Evolutionary conservation across 2,888 invertebrate species (phyloP), one percentile per base, ranked within the genome.

Genomic region (Halictus ligatus): DNA sequence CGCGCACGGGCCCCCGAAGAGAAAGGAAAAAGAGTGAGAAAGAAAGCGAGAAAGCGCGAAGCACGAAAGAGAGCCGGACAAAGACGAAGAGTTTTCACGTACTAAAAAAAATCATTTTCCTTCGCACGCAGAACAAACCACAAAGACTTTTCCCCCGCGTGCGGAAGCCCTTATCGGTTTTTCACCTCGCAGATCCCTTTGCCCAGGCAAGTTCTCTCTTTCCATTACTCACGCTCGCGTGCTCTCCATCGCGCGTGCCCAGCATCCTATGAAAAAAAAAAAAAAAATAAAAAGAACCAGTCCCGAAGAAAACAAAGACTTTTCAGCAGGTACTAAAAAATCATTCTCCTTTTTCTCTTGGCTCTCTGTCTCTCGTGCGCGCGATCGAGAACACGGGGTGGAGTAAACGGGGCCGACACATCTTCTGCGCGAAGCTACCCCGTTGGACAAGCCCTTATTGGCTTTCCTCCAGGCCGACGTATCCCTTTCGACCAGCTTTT

Each of bases 361-460:
- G 43, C 6, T 54, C 46, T 35, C 29, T 50, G 6, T 10, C 50
- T 85, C 69, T 64, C 10, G 43, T 21, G 50, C 2, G 8, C 50
- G 50, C 40, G 46, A 25, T 21, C 69, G 25, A 25, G 69, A 29
- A 75, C 60, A 75, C 46, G 67, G 67, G 75, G 25, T 60, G 25
- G 60, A 25, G 60, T 21, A 54, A 54, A 54, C 29, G 25, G 77
- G 77, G 76, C 73, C 58, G 71, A 71, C 81, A 77, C 48, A 58
- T 85, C 80, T 81, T 82, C 75, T 75, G 83, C 72, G 77, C 54
- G 72, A 77, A 84, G 80, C 84, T 80, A 84, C 79, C 85, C 86
- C 67, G 88, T 86, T 89, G 88, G 90, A 90, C 91, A 87, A 91
- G 84, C 85, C 84, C 87, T 88, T 89, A 90, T 90, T 87, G 90